phyloP scores from a whole-genome alignment of 2,797 vertebrate species.

The Babyrousa celebensis region DNA sequence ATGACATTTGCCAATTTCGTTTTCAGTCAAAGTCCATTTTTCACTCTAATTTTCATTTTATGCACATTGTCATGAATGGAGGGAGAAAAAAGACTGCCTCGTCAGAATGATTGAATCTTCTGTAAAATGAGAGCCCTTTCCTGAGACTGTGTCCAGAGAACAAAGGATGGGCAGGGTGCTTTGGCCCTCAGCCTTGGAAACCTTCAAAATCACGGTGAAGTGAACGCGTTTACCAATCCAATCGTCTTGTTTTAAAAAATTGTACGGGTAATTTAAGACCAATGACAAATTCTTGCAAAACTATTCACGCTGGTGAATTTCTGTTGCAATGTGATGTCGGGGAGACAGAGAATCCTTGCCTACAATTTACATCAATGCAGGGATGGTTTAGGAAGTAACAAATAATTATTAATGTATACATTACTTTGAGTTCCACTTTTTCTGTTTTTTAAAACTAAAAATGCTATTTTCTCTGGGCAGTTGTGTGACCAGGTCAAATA shows the following conservation, averaged over 20 bases:
- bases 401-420: background rate
- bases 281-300: background rate
- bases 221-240: background rate
- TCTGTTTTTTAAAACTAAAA: background rate
- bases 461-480: background rate
- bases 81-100: slow-evolving; percentile 53
- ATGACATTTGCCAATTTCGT: slow-evolving; percentile 84
- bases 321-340: background rate
- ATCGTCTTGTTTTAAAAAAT: slow-evolving; percentile 10
- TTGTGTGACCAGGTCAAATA: background rate
- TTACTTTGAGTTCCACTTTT: background rate
- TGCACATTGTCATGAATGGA: slow-evolving; percentile 76
- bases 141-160: slow-evolving; percentile 66
- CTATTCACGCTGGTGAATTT: slow-evolving; percentile 25
- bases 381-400: slow-evolving; percentile 47
- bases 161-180: background rate
- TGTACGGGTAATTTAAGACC: background rate
- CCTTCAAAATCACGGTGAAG: background rate
- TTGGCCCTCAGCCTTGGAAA: background rate
- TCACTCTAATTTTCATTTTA: slow-evolving; percentile 84
- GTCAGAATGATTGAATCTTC: slow-evolving; percentile 73
- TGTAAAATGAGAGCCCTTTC: slow-evolving; percentile 59
- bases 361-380: slow-evolving; percentile 37
- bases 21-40: slow-evolving; percentile 77
- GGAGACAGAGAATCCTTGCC: background rate